Evolutionary conservation across 1,140 invertebrate genomes (phyloP).

Genomic region (Chrysoperla carnea): DNA sequence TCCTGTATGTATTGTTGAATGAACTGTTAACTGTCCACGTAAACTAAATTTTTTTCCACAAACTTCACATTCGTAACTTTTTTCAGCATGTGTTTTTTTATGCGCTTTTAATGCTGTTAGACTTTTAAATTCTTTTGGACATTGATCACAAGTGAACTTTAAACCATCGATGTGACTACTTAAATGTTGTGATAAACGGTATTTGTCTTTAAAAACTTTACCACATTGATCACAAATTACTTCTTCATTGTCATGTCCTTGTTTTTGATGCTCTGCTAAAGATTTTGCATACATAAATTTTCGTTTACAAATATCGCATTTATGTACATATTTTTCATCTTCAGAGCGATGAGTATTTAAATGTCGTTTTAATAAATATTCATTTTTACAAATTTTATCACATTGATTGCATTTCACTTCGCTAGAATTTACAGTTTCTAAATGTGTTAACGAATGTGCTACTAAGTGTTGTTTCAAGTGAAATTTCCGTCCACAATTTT

Average conservation of each 20-base stretch:
- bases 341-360: too few relatives aligned
- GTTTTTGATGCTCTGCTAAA: too few relatives aligned
- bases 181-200: conserved; percentile 47
- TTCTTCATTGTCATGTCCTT: background rate
- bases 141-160: conserved; percentile 35
- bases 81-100: conserved; percentile 12
- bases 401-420: too few relatives aligned
- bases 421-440: too few relatives aligned
- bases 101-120: conserved; percentile 12
- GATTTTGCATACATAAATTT: too few relatives aligned
- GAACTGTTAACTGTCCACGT: conserved; percentile 14
- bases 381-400: too few relatives aligned
- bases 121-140: conserved; percentile 22
- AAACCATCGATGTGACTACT: conserved; percentile 52
- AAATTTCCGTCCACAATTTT: too few relatives aligned
- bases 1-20: conserved; percentile 9
- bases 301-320: too few relatives aligned
- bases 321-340: too few relatives aligned
- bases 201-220: conserved; percentile 28
- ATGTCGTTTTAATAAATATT: too few relatives aligned
- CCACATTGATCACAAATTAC: conserved; percentile 29
- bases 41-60: conserved; percentile 3
- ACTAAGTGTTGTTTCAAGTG: too few relatives aligned
- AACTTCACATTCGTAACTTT: conserved; percentile 10
- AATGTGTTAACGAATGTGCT: too few relatives aligned